Conservation (phyloP, 2,113 vertebrate species). For the Poecilia latipinna region DNA sequence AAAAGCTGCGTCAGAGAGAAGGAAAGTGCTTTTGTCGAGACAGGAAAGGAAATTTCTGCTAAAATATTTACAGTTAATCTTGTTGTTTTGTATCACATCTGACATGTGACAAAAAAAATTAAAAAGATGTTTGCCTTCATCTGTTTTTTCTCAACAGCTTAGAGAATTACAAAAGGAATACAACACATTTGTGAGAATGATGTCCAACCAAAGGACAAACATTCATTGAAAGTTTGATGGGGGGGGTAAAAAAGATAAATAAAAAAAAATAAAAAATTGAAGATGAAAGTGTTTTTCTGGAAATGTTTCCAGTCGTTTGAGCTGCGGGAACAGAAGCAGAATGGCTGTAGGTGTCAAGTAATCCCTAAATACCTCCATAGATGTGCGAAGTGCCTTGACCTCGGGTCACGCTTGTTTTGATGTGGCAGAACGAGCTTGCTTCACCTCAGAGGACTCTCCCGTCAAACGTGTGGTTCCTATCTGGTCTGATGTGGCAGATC, state of each 20-base stretch:
- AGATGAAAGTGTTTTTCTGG: conserved; percentile 13
- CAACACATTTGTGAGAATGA: conserved; percentile 13
- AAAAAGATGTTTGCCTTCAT: conserved; percentile 3
- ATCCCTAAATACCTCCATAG: conserved; percentile 12
- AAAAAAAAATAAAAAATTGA: conserved; percentile 22
- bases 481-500: not conserved
- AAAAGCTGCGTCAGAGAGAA: not conserved
- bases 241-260: not conserved
- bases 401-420: not conserved
- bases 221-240: conserved; percentile 2
- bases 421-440: not conserved
- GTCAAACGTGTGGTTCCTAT: not conserved
- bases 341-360: conserved; percentile 15
- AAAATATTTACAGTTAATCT: conserved; percentile 37
- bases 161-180: conserved; percentile 20
- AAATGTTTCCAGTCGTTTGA: conserved; percentile 28
- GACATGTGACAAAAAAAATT: conserved; percentile 30
- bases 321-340: conserved; percentile 8
- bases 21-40: conserved; percentile 6
- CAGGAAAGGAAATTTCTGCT: not conserved
- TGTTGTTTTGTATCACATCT: conserved; percentile 19
- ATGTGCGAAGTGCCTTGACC: conserved; percentile 2
- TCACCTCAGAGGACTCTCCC: not conserved
- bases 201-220: conserved; percentile 17
- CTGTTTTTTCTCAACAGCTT: not conserved